Percentiles rank a stretch among this genome's conserved stretches.
phyloP scores from a whole-genome alignment of 2,888 invertebrate genomes.

The Hemistola chrysoprasaria region DNA sequence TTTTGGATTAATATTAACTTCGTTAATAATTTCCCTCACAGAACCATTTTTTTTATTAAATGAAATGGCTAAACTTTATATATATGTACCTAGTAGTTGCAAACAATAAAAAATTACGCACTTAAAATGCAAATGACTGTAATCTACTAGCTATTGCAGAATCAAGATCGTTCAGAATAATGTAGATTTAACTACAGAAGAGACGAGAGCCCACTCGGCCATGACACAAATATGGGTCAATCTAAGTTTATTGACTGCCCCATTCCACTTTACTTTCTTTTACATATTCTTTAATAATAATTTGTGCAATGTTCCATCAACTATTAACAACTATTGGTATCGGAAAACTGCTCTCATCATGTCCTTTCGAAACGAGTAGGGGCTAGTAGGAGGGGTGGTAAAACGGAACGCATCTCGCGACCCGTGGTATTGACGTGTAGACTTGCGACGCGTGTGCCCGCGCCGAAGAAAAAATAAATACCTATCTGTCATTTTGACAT shows the following conservation, averaged over 20 bases:
- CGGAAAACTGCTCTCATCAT: constrained; percentile 43
- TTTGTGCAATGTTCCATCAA: constrained; percentile 64
- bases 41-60: no score
- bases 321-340: constrained; percentile 51
- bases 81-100: constrained; percentile 5
- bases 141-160: constrained; percentile 26
- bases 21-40: no score
- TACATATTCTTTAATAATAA: constrained; percentile 36
- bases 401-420: constrained; percentile 63
- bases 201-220: constrained; percentile 25
- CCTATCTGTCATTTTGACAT: constrained; percentile 39
- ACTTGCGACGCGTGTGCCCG: constrained; percentile 61
- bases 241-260: constrained; percentile 28
- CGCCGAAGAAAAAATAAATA: constrained; percentile 41
- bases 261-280: constrained; percentile 25
- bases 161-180: constrained; percentile 20
- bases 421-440: constrained; percentile 59
- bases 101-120: constrained; percentile 16
- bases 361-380: constrained; percentile 78
- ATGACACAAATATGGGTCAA: constrained; percentile 30
- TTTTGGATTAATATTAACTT: no score
- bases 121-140: constrained; percentile 19
- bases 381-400: constrained; percentile 76
- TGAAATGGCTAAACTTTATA: no score
- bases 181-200: constrained; percentile 25